Evolutionary conservation across 2,797 vertebrate species (phyloP), one percentile per base, ranked within the genome.

Genomic region (Anableps anableps): DNA sequence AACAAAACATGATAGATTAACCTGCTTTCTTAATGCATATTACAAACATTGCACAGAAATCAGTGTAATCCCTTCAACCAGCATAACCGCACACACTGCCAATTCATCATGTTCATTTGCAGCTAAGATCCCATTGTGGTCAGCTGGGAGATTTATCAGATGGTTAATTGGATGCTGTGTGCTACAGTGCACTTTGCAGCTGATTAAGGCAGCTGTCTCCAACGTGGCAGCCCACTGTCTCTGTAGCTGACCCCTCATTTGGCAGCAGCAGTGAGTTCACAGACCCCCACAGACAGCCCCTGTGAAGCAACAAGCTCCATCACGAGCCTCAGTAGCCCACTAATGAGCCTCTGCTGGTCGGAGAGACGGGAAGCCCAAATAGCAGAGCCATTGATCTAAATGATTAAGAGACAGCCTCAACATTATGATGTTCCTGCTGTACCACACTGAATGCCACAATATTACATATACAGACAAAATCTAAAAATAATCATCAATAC

Each of bases 201-300:
- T 90, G 88, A 95, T 94, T 92, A 92, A 91, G 85, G 83, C 51
- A 13, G 51, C 81, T 82, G 76, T 86, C 86, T 90, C 86, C 74
- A 79, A 64, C 4, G 45, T 64, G 83, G 80, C 84, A 75, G 78
- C 80, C 76, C 78, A 53, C 78, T 53, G 83, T 88, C 88, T 87
- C 31, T 31, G 50, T 62, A 86, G 76, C 74, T 78, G 89, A 93
- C 90, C 92, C 81, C 51, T 90, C 80, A 55, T 80, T 82, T 90
- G 78, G 80, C 87, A 79, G 77, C 53, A 79, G 74, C 78, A 23
- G 34, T 78, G 55, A 86, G 82, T 84, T 90, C 72, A 75, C 80
- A 80, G 81, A 75, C 79, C 85, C 86, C 83, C 31, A 1, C 85
- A 85, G 85, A 80, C 85, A 78, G 80, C 79, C 38, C 75, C 81